These are phyloP conservation scores for Arrhamphus sclerolepis DNA, from an alignment of 2,797 vertebrate genomes.

Conservation along the genomic window DNA sequence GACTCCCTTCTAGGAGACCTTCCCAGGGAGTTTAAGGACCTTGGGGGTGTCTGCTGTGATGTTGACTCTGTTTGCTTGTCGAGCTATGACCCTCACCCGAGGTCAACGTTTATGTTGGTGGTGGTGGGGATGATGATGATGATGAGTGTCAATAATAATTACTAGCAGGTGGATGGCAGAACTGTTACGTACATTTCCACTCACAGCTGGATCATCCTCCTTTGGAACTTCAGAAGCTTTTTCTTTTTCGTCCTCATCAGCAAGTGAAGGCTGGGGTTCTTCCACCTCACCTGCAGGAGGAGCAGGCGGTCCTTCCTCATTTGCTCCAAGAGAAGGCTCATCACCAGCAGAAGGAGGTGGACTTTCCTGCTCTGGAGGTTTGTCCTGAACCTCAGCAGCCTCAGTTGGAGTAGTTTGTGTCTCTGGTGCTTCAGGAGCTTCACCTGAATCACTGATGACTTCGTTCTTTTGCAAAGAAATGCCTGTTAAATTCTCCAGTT, in stretches of 20 bases:
- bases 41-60: too few relatives aligned
- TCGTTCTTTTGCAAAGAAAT: constrained; percentile 68
- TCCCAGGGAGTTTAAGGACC: too few relatives aligned
- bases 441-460: constrained; percentile 10
- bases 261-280: neutral
- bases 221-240: constrained; percentile 14
- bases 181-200: constrained; percentile 34
- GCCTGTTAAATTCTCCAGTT: constrained; percentile 23
- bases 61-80: too few relatives aligned
- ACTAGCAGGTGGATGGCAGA: neutral
- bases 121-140: neutral
- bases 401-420: constrained; percentile 12
- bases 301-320: neutral
- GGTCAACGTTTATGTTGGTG: too few relatives aligned
- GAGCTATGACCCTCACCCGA: too few relatives aligned
- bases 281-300: constrained; percentile 13
- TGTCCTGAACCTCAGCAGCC: constrained; percentile 3
- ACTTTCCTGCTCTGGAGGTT: neutral
- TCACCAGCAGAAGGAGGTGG: constrained; percentile 10
- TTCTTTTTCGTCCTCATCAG: constrained; percentile 12
- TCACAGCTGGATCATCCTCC: constrained; percentile 73
- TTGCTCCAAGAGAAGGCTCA: neutral
- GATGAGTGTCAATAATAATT: neutral
- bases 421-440: constrained; percentile 39
- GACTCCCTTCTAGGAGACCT: too few relatives aligned